Conservation (phyloP, 2,797 vertebrate genomes). For the Danio aesculapii region DNA sequence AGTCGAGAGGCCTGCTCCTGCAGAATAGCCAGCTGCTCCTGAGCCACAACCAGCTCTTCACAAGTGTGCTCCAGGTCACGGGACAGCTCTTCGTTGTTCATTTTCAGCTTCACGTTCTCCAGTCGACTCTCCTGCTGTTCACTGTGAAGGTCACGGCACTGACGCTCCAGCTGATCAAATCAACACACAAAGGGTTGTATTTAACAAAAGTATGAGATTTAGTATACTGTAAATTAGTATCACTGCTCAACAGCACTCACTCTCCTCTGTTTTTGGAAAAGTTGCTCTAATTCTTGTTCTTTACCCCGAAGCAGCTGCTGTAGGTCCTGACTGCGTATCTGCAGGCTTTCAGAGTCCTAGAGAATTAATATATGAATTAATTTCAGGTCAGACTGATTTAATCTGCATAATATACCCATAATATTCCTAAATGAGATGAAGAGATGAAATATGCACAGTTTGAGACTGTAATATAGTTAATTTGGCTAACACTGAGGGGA, state of each 20-base stretch:
- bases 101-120: slow-evolving; percentile 90
- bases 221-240: not conserved
- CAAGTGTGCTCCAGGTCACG: slow-evolving; percentile 82
- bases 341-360: slow-evolving; percentile 86
- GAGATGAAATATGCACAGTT: not conserved
- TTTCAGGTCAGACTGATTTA: not conserved
- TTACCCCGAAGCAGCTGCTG: slow-evolving; percentile 84
- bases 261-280: slow-evolving; percentile 85
- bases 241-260: slow-evolving; percentile 66
- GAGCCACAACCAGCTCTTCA: slow-evolving; percentile 83
- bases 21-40: slow-evolving; percentile 86
- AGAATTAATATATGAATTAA: not conserved
- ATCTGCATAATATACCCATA: not conserved
- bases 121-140: slow-evolving; percentile 86
- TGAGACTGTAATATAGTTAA: not conserved
- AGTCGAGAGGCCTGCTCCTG: slow-evolving; percentile 84
- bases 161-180: slow-evolving; percentile 82
- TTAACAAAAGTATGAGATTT: not conserved
- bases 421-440: not conserved
- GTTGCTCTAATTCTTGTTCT: slow-evolving; percentile 87
- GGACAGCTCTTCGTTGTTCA: slow-evolving; percentile 88
- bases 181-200: not conserved
- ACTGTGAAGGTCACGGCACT: slow-evolving; percentile 84
- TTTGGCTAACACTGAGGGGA: too few species aligned
- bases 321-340: slow-evolving; percentile 83